Conservation (phyloP, 2,888 invertebrate genomes). For the Macaria liturata region DNA sequence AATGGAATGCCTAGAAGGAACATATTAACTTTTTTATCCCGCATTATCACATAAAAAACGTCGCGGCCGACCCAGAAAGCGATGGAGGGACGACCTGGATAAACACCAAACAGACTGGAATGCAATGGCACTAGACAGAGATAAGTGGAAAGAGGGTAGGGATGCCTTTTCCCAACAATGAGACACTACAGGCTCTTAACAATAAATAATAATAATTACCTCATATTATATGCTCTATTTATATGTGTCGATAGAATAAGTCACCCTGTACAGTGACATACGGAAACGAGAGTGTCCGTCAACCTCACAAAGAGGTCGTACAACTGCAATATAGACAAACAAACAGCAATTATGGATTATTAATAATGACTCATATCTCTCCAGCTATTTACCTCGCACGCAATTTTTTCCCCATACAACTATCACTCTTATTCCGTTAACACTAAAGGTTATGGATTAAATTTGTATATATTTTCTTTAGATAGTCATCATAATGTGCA, state of each 20-base stretch:
- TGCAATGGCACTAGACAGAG: too few relatives aligned
- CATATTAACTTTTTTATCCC: too few relatives aligned
- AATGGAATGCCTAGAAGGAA: too few relatives aligned
- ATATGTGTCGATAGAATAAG: too few relatives aligned
- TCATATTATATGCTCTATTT: background rate
- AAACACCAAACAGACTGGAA: too few relatives aligned
- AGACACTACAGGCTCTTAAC: too few relatives aligned
- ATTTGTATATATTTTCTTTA: background rate
- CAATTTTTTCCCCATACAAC: background rate
- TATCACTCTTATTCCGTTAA: background rate
- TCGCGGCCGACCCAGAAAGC: too few relatives aligned
- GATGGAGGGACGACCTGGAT: too few relatives aligned
- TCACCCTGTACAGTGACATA: background rate
- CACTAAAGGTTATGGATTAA: constrained; percentile 1
- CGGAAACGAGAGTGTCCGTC: constrained; percentile 18
- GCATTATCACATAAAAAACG: too few relatives aligned
- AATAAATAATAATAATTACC: background rate
- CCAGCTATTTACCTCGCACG: constrained; percentile 11
- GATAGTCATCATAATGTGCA: too few relatives aligned
- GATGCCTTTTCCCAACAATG: too few relatives aligned
- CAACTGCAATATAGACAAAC: constrained; percentile 15
- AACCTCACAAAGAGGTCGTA: constrained; percentile 15
- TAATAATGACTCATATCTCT: constrained; percentile 19
- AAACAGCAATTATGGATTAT: constrained; percentile 27
- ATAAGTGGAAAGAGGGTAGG: too few relatives aligned